Evolutionary conservation across 37 sponge, comb jelly and placozoan genomes (phyloP), one percentile per base, ranked within the genome.

Genomic region (Chondrilla cf. caribensis): DNA sequence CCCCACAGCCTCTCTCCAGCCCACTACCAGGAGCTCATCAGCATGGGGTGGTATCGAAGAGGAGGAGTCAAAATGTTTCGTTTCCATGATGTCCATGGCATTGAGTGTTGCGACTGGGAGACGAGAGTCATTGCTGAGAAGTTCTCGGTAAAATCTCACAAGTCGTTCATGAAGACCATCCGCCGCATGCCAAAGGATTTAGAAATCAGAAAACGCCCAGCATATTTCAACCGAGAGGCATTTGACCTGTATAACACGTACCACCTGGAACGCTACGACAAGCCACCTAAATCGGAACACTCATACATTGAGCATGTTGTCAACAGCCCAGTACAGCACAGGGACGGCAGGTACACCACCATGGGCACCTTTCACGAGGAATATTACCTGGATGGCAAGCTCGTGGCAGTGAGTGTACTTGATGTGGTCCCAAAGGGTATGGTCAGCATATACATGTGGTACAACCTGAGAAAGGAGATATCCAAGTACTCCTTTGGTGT

Each of bases 371-470:
- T 73, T 42, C 97, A 96, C 66, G 92, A 96, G 65, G 36, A 93
- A 51, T 96, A 96, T 55, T 68, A 86, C 8, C 64, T 96, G 44
- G 92, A 89, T 79, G 97, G 88, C 3, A 88, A 90, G 71, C 84
- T 96, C 58, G 90, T 91, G 2, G 97, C 94, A 38, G 85, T 96
- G 1, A 87, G 97, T 3, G 80, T 96, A 8, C 83, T 96, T 31
- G 97, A 96, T 54, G 78, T 96, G 3, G 79, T 96, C 29, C 94
- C 95, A 11, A 86, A 84, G 38, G 94, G 94, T 2, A 80, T 96
- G 43, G 92, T 93, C 70, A 96, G 97, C 58, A 79, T 91, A 21
- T 96, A 96, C 88, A 93, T 96, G 91, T 96, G 87, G 86, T 96
- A 93, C 66, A 86, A 86, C 64, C 82, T 91, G 43, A 47, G 77